Percentiles rank a stretch among this genome's conserved stretches.
phyloP scores from a whole-genome alignment of 92 coral and sea anemone species.

The Montipora capitata region DNA sequence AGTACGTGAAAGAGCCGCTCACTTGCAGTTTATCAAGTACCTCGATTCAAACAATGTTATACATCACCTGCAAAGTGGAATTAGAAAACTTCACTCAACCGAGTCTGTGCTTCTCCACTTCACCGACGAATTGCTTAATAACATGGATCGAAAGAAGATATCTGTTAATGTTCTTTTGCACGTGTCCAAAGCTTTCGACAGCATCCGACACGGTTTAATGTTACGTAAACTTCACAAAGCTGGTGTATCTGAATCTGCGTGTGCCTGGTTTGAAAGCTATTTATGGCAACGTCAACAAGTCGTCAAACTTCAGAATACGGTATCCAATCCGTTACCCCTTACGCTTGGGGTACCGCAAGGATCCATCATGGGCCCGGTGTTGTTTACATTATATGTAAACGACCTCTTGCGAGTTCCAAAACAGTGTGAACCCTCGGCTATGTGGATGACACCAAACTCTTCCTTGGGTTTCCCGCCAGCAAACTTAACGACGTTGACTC shows the following conservation, averaged over 20 bases:
- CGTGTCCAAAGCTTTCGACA: constrained; percentile 75
- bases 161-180: constrained; percentile 54
- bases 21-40: constrained; percentile 28
- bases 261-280: constrained; percentile 28
- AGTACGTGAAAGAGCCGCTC: constrained; percentile 27
- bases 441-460: constrained; percentile 58
- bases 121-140: constrained; percentile 70
- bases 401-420: constrained; percentile 50
- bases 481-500: constrained; percentile 22
- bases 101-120: constrained; percentile 62
- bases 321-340: constrained; percentile 35
- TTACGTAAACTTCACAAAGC: constrained; percentile 37
- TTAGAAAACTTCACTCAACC: constrained; percentile 58
- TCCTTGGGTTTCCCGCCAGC: constrained; percentile 40
- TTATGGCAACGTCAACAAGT: constrained; percentile 16
- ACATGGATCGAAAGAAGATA: constrained; percentile 59
- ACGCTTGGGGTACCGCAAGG: constrained; percentile 60
- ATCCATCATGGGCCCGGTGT: constrained; percentile 48
- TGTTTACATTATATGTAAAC: constrained; percentile 55
- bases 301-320: constrained; percentile 24
- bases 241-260: constrained; percentile 33
- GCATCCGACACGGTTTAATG: constrained; percentile 51
- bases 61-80: constrained; percentile 57
- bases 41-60: constrained; percentile 31
- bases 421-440: constrained; percentile 39